Conservation (phyloP, 2,888 invertebrate genomes). For the Amblyteles armatorius region DNA sequence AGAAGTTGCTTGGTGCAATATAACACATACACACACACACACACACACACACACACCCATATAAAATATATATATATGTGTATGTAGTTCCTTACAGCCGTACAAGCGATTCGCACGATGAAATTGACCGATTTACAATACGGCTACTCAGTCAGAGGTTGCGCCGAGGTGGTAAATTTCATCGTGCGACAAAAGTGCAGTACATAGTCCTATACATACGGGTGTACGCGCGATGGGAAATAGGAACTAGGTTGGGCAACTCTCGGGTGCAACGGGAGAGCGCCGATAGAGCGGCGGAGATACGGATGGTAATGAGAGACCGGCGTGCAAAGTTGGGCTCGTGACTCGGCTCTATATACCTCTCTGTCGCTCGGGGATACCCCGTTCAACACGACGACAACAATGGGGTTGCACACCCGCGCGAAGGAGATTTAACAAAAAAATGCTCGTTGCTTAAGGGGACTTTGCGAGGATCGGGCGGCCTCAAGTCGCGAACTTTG, state of each 20-base stretch:
- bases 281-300: constrained; percentile 77
- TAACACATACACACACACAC: constrained; percentile 17
- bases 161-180: constrained; percentile 22
- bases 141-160: not conserved
- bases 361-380: constrained; percentile 50
- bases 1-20: constrained; percentile 50
- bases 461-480: not conserved
- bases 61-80: constrained; percentile 6
- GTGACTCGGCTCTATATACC: constrained; percentile 70
- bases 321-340: constrained; percentile 66
- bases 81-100: not conserved
- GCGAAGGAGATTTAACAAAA: constrained; percentile 3
- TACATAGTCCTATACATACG: constrained; percentile 1
- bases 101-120: not conserved
- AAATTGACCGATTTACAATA: constrained; percentile 37
- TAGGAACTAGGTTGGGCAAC: constrained; percentile 79
- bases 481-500: constrained; percentile 5
- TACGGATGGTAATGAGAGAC: constrained; percentile 82
- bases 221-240: constrained; percentile 75
- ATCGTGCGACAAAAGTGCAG: constrained; percentile 9
- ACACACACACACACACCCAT: constrained; percentile 1
- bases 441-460: constrained; percentile 7
- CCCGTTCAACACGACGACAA: constrained; percentile 76
- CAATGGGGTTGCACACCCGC: constrained; percentile 77
- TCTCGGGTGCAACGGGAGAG: constrained; percentile 63